phyloP scores from a whole-genome alignment of 2,797 vertebrate species.

The Cottoperca gobio region DNA sequence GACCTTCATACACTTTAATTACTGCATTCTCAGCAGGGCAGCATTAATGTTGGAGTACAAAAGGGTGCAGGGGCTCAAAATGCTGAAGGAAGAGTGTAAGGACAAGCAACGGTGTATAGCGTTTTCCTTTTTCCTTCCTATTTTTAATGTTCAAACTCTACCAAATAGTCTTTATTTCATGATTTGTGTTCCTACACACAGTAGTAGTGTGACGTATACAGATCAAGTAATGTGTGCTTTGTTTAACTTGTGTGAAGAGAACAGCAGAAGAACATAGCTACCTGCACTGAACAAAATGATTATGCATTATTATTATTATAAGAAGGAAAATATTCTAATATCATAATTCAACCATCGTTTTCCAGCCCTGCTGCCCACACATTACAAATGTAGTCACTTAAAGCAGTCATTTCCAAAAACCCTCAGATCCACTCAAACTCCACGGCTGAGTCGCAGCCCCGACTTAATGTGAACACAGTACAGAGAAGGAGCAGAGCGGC shows the following conservation, averaged over 20 bases:
- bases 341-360: neutral
- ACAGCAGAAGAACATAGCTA: neutral
- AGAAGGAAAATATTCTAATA: neutral
- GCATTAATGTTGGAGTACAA: too few species aligned
- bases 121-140: neutral
- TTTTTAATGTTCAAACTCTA: neutral
- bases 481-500: slow-evolving; percentile 40
- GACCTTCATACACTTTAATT: slow-evolving; percentile 37
- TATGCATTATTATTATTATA: neutral
- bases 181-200: neutral
- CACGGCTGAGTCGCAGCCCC: slow-evolving; percentile 42
- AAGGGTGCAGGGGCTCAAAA: neutral
- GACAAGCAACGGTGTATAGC: neutral
- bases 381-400: slow-evolving; percentile 12
- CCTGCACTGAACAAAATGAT: neutral
- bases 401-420: slow-evolving; percentile 36
- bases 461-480: slow-evolving; percentile 55
- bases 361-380: neutral
- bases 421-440: slow-evolving; percentile 52
- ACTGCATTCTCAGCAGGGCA: slow-evolving; percentile 25
- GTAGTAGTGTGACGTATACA: neutral
- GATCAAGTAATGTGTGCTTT: neutral
- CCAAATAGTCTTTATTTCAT: neutral
- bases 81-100: slow-evolving; percentile 8
- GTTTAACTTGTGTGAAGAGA: neutral